Base-by-base conservation (phyloP, 2,888 invertebrate genomes). In the Drosophila pseudotakahashii region DNA sequence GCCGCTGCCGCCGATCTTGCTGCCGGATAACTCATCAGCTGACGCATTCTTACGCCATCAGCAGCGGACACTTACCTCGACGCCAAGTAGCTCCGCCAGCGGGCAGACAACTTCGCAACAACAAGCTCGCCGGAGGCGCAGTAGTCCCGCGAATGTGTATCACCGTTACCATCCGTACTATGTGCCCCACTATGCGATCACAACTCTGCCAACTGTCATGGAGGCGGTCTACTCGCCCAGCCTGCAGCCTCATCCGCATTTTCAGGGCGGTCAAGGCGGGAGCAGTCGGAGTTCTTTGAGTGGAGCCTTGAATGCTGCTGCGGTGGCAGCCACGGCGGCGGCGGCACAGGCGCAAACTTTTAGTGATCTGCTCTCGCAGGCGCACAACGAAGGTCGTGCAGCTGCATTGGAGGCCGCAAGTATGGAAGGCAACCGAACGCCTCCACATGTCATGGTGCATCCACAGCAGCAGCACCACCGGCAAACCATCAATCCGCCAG, bases 231-330 rank as follows among this genome's bases (percentile, higher is more conserved):
- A 79, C 37, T 64, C 72, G 7, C 75, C 72, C 26, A 57, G 23
- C 39, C 54, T 41, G 6, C 55, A 47, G 34, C 14, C 44, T 11
- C 69, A 67, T 54, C 47, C 66, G 3, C 64, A 69, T 34, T 84
- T 88, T 42, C 87, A 83, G 50, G 83, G 79, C 30, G 82, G 78
- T 0, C 48, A 76, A 10, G 70, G 64, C 26, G 89, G 82, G 9
- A 84, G 89, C 47, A 89, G 89, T 63, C 85, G 89, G 5, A 82
- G 89, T 13, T 89, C 85, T 1, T 36, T 81, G 7, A 80, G 81
- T 4, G 87, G 81, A 4, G 89, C 85, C 1, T 45, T 86, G 54
- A 84, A 74, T 39, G 90, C 87, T 1, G 86, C 87, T 16, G 81
- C 87, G 6, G 82, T 84, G 4, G 80, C 85, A 34, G 79, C 83